Percentiles rank a stretch among this genome's conserved stretches.
Evolutionary conservation across 2,888 invertebrate genomes (phyloP).

Genomic region (Theristus sp.): DNA sequence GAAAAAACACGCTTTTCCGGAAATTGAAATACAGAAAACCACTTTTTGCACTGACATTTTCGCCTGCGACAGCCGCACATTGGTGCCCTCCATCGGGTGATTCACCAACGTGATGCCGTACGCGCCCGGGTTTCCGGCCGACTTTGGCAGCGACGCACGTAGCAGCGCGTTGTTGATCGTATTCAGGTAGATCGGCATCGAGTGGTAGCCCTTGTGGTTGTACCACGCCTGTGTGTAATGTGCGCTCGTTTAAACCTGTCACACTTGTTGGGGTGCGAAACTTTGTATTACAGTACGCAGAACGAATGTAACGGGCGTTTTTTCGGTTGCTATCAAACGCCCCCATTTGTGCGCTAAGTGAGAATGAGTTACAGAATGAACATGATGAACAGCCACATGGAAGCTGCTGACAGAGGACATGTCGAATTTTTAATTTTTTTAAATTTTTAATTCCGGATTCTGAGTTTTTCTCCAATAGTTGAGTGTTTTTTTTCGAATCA

Average conservation of each 20-base stretch:
- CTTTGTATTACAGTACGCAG: too few species aligned
- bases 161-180: constrained; percentile 35
- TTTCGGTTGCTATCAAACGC: too few species aligned
- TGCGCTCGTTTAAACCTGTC: too few species aligned
- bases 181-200: constrained; percentile 34
- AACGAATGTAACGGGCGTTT: too few species aligned
- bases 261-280: too few species aligned
- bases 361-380: too few species aligned
- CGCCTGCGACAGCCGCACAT: constrained; percentile 49
- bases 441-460: too few species aligned
- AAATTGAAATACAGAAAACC: background rate
- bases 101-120: constrained; percentile 47
- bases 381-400: too few species aligned
- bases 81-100: constrained; percentile 60
- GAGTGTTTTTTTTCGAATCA: background rate
- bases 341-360: too few species aligned
- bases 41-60: constrained; percentile 22
- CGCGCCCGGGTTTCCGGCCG: constrained; percentile 32
- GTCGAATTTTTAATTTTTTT: too few species aligned
- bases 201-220: constrained; percentile 34
- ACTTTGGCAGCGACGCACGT: constrained; percentile 32
- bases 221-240: constrained; percentile 33
- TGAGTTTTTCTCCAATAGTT: too few species aligned
- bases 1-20: background rate
- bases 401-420: too few species aligned